Evolutionary conservation across 2,888 invertebrate species (phyloP), one percentile per base, ranked within the genome.

Genomic region (Nomada flava): DNA sequence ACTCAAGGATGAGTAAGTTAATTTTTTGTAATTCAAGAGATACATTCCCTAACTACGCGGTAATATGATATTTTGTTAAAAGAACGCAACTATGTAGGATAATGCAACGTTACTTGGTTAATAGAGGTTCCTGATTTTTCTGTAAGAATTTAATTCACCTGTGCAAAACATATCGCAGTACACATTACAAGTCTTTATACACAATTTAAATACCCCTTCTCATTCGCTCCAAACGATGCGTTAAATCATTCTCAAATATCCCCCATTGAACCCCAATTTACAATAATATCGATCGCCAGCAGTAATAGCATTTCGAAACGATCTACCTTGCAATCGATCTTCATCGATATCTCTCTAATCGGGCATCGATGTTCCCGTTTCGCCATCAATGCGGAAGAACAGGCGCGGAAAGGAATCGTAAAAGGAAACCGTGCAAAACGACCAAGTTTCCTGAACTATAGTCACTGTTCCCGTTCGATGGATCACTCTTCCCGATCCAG

Each of bases 401-500:
- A 53, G 18, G 59, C 26, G 4, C 64, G 53, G 47, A 52, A 59
- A 65, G 62, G 36, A 68, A 67, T 67, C 82, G 69, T 67, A 67
- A 73, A 82, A 74, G 72, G 60, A 76, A 80, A 78, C 44, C 60
- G 68, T 74, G 74, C 65, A 65, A 67, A 74, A 79, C 79, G 74
- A 70, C 71, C 64, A 76, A 76, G 84, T 86, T 79, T 85, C 75
- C 75, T 84, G 69, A 69, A 78, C 64, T 69, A 59, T 53, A 36
- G 74, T 29, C 55, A 65, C 57, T 20, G 74, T 76, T 78, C 63
- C 77, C 73, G 73, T 78, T 85, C 85, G 64, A 83, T 74, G 69
- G 74, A 82, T 84, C 82, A 83, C 85, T 84, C 84, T 85, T 83
- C 77, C 81, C 69, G 81, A 81, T 81, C 78, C 52, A 60, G 50